Conservation (phyloP, 2,888 invertebrate species). For the Napeogenes sylphis region DNA sequence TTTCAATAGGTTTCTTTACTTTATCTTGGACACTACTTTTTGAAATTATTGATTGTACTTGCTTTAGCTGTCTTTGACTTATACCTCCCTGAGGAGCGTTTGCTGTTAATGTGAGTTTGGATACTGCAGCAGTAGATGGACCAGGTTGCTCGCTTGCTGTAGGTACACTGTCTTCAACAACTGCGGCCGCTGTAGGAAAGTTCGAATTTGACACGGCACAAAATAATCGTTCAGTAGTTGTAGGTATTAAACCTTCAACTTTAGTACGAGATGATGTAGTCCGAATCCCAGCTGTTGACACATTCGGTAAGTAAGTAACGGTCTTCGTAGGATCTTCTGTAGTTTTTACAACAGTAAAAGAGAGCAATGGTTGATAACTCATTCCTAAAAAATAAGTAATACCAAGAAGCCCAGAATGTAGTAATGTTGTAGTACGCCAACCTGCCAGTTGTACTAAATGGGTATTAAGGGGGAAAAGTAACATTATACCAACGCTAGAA, state of each 20-base stretch:
- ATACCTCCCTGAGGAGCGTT: slow-evolving; percentile 51
- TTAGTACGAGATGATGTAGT: slow-evolving; percentile 38
- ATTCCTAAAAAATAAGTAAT: slow-evolving; percentile 56
- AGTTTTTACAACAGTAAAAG: slow-evolving; percentile 53
- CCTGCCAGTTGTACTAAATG: slow-evolving; percentile 52
- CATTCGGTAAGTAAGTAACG: slow-evolving; percentile 63
- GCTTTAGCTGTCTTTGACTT: slow-evolving; percentile 54
- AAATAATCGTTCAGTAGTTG: slow-evolving; percentile 47
- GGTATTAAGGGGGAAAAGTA: slow-evolving; percentile 55
- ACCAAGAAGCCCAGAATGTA: slow-evolving; percentile 61
- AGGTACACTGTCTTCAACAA: slow-evolving; percentile 44
- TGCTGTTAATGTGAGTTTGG: slow-evolving; percentile 54
- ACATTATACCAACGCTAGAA: slow-evolving; percentile 61
- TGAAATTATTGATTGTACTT: slow-evolving; percentile 60
- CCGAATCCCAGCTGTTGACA: slow-evolving; percentile 43
- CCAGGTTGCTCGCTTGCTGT: slow-evolving; percentile 43
- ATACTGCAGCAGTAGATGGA: slow-evolving; percentile 47
- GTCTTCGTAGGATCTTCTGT: slow-evolving; percentile 58
- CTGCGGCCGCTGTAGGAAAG: slow-evolving; percentile 59
- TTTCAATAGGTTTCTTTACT: slow-evolving; percentile 40
- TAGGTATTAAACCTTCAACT: slow-evolving; percentile 37
- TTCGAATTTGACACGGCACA: slow-evolving; percentile 49
- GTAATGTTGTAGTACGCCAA: slow-evolving; percentile 57
- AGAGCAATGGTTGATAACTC: slow-evolving; percentile 59
- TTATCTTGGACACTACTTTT: slow-evolving; percentile 45